Conservation (phyloP, 2,113 vertebrate species). For the Nerophis lumbriciformis region DNA sequence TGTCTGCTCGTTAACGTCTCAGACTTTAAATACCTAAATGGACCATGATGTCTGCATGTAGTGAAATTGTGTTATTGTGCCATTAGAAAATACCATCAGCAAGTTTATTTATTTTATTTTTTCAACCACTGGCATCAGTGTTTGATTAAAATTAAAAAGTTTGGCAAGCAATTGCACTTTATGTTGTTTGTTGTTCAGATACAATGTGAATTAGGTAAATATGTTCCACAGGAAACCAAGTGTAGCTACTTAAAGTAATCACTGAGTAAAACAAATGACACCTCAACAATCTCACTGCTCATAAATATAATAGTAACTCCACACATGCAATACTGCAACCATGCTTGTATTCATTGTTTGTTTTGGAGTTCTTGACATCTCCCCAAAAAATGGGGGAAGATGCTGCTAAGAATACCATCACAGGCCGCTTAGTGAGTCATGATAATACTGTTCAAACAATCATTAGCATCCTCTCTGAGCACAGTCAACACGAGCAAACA, state of each 20-base stretch:
- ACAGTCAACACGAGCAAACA: slow-evolving; percentile 23
- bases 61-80: neutral
- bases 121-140: neutral
- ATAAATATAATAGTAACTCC: slow-evolving; percentile 28
- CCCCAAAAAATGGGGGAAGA: slow-evolving; percentile 27
- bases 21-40: neutral
- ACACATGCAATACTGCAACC: neutral
- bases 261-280: slow-evolving; percentile 17
- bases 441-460: slow-evolving; percentile 44
- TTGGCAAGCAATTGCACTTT: neutral
- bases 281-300: slow-evolving; percentile 16
- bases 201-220: slow-evolving; percentile 5
- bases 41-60: neutral
- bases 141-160: slow-evolving; percentile 1
- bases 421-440: slow-evolving; percentile 8
- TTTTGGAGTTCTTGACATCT: slow-evolving; percentile 16
- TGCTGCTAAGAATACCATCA: slow-evolving; percentile 32
- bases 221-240: slow-evolving; percentile 3
- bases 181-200: slow-evolving; percentile 14
- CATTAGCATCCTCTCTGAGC: slow-evolving; percentile 22
- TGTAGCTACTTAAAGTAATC: slow-evolving; percentile 16
- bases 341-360: slow-evolving; percentile 32
- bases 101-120: neutral
- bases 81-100: neutral
- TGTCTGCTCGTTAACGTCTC: slow-evolving; percentile 35